phyloP scores from a whole-genome alignment of 2,888 invertebrate species.

The Trichopoda pennipes region DNA sequence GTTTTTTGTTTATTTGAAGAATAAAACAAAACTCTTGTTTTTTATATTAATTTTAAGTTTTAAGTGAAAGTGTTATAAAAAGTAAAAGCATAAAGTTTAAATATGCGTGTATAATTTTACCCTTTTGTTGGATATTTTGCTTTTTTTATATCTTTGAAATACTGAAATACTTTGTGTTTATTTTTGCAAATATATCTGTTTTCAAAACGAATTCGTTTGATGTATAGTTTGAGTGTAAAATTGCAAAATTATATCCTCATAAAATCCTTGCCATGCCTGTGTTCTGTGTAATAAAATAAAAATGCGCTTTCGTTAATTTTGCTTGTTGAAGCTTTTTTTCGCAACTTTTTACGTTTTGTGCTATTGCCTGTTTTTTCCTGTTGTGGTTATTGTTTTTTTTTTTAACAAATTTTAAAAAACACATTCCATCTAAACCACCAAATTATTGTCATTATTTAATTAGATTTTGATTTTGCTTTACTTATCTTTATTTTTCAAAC shows the following conservation, averaged over 20 bases:
- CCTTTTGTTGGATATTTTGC: conserved; percentile 23
- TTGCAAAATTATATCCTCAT: too few species aligned
- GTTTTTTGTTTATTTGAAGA: too few species aligned
- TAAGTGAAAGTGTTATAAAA: conserved; percentile 77
- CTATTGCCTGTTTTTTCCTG: background rate
- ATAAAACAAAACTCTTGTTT: background rate
- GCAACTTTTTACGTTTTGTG: conserved; percentile 7
- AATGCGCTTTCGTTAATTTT: background rate
- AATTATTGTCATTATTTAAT: conserved; percentile 61
- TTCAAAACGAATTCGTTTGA: too few species aligned
- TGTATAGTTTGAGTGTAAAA: too few species aligned
- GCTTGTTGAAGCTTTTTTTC: conserved; percentile 6
- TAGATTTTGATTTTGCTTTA: conserved; percentile 38
- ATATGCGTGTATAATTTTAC: conserved; percentile 35
- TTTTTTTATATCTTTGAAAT: conserved; percentile 23
- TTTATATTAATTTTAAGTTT: conserved; percentile 65
- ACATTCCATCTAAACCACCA: conserved; percentile 8
- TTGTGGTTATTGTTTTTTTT: conserved; percentile 10
- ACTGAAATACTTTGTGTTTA: background rate
- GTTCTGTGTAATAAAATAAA: background rate
- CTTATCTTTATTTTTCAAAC: conserved; percentile 68
- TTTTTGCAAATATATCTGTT: conserved; percentile 1
- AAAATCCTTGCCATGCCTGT: background rate
- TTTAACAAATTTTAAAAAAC: conserved; percentile 10
- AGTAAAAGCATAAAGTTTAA: conserved; percentile 71